These are phyloP conservation scores for Nebria ingens DNA, from an alignment of 1,140 invertebrate genomes.

Conservation along the genomic window DNA sequence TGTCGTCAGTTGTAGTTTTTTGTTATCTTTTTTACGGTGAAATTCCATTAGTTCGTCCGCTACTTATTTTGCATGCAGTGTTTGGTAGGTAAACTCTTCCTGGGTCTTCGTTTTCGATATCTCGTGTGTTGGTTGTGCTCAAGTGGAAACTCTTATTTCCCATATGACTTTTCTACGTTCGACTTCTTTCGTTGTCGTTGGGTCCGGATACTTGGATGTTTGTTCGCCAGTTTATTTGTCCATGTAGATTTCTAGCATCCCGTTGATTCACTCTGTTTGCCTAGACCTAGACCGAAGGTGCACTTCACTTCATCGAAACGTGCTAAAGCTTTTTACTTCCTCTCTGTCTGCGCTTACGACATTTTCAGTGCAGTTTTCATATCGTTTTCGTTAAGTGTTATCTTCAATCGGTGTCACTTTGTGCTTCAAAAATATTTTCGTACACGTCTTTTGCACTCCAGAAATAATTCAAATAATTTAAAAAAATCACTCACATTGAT, in stretches of 20 bases:
- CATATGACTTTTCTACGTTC: conserved; percentile 3
- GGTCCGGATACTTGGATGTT: background rate
- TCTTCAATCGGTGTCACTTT: no score
- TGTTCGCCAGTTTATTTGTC: conserved; percentile 4
- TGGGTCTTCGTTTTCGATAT: background rate
- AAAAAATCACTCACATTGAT: no score
- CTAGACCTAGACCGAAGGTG: background rate
- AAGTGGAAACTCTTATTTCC: conserved; percentile 9
- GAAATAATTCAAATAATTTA: no score
- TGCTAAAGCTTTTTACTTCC: background rate
- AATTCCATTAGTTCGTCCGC: conserved; percentile 2
- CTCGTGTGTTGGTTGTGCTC: background rate
- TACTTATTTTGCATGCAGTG: conserved; percentile 8
- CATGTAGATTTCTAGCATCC: background rate
- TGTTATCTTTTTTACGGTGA: background rate
- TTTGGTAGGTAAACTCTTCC: background rate
- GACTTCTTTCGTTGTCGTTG: no score
- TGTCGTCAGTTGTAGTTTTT: background rate
- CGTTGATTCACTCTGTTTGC: conserved; percentile 4
- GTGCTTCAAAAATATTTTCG: no score
- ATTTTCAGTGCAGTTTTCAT: background rate
- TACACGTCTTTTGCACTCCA: no score
- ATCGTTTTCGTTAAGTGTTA: no score
- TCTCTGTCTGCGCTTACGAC: background rate
- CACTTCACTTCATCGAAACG: background rate